Percentiles rank a stretch among this genome's conserved stretches.
Conservation (phyloP, 2,888 invertebrate genomes). For the Synergus gifuensis region DNA sequence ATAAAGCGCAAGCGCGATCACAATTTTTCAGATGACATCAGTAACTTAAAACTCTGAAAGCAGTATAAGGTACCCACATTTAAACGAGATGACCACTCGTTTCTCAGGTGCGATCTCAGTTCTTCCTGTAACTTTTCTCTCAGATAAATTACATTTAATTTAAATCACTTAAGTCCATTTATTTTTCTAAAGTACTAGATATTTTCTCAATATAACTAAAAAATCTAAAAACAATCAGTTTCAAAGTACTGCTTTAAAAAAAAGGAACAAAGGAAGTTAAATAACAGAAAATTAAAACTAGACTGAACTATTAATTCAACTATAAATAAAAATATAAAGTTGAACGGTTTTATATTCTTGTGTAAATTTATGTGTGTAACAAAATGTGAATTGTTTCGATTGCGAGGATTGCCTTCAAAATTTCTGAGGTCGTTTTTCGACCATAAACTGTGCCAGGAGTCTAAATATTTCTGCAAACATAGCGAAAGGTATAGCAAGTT, state of each 20-base stretch:
- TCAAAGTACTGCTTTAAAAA: too few species aligned
- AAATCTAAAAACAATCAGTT: too few species aligned
- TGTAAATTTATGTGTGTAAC: background rate
- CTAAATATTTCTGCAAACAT: slow-evolving; percentile 19
- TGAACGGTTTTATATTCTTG: background rate
- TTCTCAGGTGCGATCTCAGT: background rate
- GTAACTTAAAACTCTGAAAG: slow-evolving; percentile 13
- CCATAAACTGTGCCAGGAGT: background rate
- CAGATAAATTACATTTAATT: too few species aligned
- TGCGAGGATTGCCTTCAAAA: too few species aligned
- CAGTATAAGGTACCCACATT: background rate
- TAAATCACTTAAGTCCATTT: too few species aligned
- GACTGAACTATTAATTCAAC: too few species aligned
- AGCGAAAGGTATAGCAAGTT: slow-evolving; percentile 8
- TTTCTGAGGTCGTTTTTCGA: background rate
- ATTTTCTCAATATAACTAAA: too few species aligned
- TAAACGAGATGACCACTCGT: slow-evolving; percentile 9
- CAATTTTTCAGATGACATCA: slow-evolving; percentile 28
- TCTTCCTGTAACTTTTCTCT: background rate
- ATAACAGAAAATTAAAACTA: background rate
- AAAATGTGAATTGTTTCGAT: background rate
- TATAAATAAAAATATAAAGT: background rate
- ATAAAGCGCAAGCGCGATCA: slow-evolving; percentile 35
- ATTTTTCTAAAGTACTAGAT: too few species aligned
- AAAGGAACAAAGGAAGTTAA: background rate